phyloP scores from a whole-genome alignment of 1,140 invertebrate species.

The Brachystomella parvula region DNA sequence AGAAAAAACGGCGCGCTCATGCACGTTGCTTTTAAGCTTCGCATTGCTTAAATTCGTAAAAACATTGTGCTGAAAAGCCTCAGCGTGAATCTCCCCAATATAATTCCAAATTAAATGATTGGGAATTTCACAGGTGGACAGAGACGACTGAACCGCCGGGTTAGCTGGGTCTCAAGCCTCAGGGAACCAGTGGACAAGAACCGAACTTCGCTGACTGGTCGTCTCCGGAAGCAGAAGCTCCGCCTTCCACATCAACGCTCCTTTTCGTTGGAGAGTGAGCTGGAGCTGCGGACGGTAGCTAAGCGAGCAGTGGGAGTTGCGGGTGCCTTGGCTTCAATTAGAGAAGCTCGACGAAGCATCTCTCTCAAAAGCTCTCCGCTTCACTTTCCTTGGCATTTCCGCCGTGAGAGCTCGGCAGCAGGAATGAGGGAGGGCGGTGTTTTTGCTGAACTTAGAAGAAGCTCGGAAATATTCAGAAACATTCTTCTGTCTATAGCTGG shows the following conservation, averaged over 20 bases:
- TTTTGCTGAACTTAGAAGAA: slow-evolving; percentile 44
- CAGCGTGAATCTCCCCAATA: too few species aligned
- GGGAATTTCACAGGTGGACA: slow-evolving; percentile 31
- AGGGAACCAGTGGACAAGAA: slow-evolving; percentile 38
- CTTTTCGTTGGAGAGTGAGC: slow-evolving; percentile 44
- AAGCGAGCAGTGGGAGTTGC: slow-evolving; percentile 37
- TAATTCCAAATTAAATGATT: too few species aligned
- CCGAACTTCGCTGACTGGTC: slow-evolving; percentile 37
- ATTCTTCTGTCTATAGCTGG: slow-evolving; percentile 45
- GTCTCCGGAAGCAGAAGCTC: slow-evolving; percentile 40
- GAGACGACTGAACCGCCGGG: slow-evolving; percentile 37
- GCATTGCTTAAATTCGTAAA: too few species aligned
- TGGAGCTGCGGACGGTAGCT: slow-evolving; percentile 37
- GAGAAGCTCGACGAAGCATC: slow-evolving; percentile 41
- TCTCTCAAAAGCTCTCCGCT: slow-evolving; percentile 43
- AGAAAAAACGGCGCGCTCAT: too few species aligned
- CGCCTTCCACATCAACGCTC: slow-evolving; percentile 43
- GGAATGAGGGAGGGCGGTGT: slow-evolving; percentile 38
- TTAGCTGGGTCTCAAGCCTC: slow-evolving; percentile 41
- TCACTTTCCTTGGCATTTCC: slow-evolving; percentile 35
- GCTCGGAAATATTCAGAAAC: slow-evolving; percentile 45
- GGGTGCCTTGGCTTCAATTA: slow-evolving; percentile 35
- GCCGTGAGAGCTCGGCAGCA: slow-evolving; percentile 32
- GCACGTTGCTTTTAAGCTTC: too few species aligned
- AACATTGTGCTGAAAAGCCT: too few species aligned